phyloP scores from a whole-genome alignment of 2,113 vertebrate genomes.

The Varanus salvator region DNA sequence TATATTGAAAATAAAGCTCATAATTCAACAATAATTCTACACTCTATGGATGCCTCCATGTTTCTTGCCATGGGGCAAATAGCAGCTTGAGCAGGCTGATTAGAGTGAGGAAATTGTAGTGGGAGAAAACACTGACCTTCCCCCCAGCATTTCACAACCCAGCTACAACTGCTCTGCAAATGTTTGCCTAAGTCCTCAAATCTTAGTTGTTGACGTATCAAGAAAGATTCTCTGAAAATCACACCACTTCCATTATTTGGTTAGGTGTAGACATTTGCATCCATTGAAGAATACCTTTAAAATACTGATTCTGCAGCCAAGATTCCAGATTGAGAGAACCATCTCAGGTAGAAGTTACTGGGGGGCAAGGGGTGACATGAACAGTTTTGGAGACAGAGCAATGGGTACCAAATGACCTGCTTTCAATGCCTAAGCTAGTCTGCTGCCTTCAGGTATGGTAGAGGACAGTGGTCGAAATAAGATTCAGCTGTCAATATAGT shows the following conservation, averaged over 20 bases:
- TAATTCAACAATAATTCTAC: background rate
- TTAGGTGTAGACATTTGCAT: background rate
- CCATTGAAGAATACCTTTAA: background rate
- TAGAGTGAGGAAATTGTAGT: background rate
- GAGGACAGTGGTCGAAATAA: no score
- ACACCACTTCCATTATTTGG: background rate
- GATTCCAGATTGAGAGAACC: background rate
- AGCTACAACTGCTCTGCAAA: no score
- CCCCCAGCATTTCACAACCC: background rate
- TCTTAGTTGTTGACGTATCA: background rate
- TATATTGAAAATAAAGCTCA: background rate
- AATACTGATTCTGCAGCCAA: background rate
- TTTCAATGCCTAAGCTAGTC: no score
- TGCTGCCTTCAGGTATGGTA: no score
- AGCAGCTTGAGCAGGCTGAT: background rate
- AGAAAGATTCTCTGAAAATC: background rate
- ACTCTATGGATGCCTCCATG: background rate
- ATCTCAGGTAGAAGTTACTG: no score
- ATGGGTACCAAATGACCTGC: no score
- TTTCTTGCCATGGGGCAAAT: background rate
- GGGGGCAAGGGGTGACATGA: no score
- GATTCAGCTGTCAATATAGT: no score
- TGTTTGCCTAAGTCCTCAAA: background rate
- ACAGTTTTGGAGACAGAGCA: no score
- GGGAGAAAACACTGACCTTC: background rate